phyloP scores from a whole-genome alignment of 1,140 invertebrate genomes.

The Caenorhabditis brenneri region DNA sequence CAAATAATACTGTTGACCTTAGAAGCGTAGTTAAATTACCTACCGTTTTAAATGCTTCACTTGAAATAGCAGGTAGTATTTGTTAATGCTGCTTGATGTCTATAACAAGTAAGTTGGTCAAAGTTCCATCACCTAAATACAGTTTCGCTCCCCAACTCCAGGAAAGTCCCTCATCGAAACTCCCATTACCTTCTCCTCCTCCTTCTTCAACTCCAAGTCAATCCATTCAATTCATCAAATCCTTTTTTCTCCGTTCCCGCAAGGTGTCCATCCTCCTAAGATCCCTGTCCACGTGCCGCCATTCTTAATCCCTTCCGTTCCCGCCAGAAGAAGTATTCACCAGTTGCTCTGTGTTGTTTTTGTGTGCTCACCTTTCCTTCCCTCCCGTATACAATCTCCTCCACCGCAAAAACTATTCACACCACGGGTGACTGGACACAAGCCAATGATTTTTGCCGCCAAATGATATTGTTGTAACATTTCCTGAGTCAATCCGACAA shows the following conservation, averaged over 20 bases:
- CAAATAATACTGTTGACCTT: too few relatives aligned
- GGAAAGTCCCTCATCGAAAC: neutral
- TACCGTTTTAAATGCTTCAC: too few relatives aligned
- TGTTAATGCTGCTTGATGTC: too few relatives aligned
- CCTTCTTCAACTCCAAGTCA: neutral
- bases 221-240: neutral
- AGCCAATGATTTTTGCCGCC: constrained; percentile 8
- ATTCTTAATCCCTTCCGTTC: neutral
- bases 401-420: neutral
- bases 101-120: too few relatives aligned
- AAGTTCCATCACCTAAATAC: too few relatives aligned
- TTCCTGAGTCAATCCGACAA: constrained; percentile 32
- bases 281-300: constrained; percentile 7
- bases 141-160: neutral
- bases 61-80: too few relatives aligned
- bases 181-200: neutral
- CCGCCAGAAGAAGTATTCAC: constrained; percentile 4
- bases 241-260: constrained; percentile 1
- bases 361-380: neutral
- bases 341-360: constrained; percentile 42
- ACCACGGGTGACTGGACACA: constrained; percentile 10
- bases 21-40: too few relatives aligned
- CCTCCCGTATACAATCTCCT: too few relatives aligned
- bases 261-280: neutral
- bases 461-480: constrained; percentile 41